A percentile compares a stretch with the other conserved stretches of the same genome.
These are phyloP conservation scores for Pocillopora damicornis DNA, from an alignment of 64 coral and sea anemone species.

Conservation along the genomic window DNA sequence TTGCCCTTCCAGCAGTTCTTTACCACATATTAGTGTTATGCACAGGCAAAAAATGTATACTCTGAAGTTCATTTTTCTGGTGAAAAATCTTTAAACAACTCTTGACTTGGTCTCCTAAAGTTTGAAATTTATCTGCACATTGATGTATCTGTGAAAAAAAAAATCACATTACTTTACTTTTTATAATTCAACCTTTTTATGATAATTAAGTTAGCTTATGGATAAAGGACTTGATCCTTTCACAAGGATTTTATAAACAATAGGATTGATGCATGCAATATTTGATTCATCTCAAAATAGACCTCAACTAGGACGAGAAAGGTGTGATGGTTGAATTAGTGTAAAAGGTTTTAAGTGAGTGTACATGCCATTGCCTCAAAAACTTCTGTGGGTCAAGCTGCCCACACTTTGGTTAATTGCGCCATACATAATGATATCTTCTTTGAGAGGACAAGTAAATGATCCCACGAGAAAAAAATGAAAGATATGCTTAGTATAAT, in stretches of 20 bases:
- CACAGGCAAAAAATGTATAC: not conserved
- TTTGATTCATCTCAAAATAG: not conserved
- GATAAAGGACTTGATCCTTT: too few species aligned
- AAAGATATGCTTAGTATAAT: not conserved
- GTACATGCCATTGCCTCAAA: too few species aligned
- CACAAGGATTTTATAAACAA: too few species aligned
- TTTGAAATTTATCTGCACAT: not conserved
- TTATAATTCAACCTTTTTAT: not conserved
- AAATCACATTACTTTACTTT: not conserved
- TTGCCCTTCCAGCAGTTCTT: not conserved
- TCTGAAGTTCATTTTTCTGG: conserved; percentile 14
- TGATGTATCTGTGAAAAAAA: conserved; percentile 8
- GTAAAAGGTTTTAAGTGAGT: too few species aligned
- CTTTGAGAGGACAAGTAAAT: not conserved
- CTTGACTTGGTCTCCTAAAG: not conserved
- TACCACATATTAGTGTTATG: not conserved
- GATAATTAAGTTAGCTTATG: too few species aligned
- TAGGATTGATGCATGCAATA: too few species aligned
- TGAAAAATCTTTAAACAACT: not conserved
- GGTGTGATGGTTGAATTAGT: too few species aligned
- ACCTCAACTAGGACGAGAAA: too few species aligned
- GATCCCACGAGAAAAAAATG: not conserved
- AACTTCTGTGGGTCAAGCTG: too few species aligned
- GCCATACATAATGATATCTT: not conserved
- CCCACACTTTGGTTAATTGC: not conserved